Conservation (phyloP, 1,140 invertebrate genomes). For the Oreohelix idahoensis region DNA sequence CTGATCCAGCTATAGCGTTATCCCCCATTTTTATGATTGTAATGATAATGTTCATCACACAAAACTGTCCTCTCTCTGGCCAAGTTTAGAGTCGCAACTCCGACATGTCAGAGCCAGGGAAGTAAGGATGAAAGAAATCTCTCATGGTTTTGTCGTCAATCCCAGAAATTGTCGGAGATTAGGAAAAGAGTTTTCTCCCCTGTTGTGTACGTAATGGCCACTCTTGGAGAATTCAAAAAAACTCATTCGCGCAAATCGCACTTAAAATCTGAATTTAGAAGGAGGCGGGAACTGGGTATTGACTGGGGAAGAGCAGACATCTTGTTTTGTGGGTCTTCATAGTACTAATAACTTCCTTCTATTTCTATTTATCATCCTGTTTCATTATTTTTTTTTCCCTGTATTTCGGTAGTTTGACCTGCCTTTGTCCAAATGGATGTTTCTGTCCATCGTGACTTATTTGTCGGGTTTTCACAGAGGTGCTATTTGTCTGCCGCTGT, state of each 20-base stretch:
- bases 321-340: too few relatives aligned
- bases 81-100: neutral
- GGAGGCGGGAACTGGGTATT: neutral
- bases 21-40: neutral
- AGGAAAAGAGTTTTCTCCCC: neutral
- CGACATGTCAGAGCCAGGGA: neutral
- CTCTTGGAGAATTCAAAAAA: neutral
- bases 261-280: neutral
- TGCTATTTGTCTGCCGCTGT: too few relatives aligned
- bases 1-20: neutral
- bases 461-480: too few relatives aligned
- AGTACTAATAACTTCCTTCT: neutral
- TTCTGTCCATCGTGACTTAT: too few relatives aligned
- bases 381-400: neutral
- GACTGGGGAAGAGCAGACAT: neutral
- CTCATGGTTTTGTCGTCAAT: neutral
- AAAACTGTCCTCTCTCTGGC: neutral
- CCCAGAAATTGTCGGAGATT: neutral
- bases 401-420: too few relatives aligned
- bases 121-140: neutral
- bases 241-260: neutral
- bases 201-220: slow-evolving; percentile 5
- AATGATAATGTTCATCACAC: neutral
- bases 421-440: too few relatives aligned
- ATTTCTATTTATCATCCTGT: neutral